Conservation (phyloP, 2,113 vertebrate genomes). For the Grammomys dolichurus region DNA sequence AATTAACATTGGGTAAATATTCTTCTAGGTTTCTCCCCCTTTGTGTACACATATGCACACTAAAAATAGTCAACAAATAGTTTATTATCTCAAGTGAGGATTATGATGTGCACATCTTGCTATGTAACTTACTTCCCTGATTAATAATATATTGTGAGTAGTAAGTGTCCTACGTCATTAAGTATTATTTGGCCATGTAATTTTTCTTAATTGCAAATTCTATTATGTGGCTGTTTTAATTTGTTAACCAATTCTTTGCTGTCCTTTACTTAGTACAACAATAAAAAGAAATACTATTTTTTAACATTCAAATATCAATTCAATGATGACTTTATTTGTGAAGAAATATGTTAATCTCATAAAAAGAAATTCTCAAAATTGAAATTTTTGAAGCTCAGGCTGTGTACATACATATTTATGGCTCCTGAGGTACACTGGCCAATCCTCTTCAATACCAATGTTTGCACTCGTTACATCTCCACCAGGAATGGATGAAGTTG, state of each 20-base stretch:
- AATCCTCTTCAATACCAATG: neutral
- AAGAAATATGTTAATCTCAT: neutral
- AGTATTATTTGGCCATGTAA: constrained; percentile 27
- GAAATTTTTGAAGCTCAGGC: neutral
- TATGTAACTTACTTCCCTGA: constrained; percentile 5
- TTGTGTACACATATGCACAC: neutral
- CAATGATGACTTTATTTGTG: neutral
- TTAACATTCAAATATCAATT: neutral
- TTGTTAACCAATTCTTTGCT: neutral
- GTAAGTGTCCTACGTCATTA: neutral
- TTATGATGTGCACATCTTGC: neutral
- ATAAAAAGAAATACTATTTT: neutral
- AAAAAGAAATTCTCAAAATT: neutral
- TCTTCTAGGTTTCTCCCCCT: neutral
- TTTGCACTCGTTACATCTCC: neutral
- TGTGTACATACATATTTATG: neutral
- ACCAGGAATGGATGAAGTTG: neutral
- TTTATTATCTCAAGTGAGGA: neutral
- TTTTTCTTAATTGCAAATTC: constrained; percentile 32
- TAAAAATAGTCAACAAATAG: neutral
- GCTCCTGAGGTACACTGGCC: neutral
- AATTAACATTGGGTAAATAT: neutral
- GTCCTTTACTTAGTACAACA: neutral
- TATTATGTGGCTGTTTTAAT: neutral
- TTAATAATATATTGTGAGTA: neutral